Base-by-base conservation (phyloP, 2,888 invertebrate genomes). In the Xestia rhomboidea region DNA sequence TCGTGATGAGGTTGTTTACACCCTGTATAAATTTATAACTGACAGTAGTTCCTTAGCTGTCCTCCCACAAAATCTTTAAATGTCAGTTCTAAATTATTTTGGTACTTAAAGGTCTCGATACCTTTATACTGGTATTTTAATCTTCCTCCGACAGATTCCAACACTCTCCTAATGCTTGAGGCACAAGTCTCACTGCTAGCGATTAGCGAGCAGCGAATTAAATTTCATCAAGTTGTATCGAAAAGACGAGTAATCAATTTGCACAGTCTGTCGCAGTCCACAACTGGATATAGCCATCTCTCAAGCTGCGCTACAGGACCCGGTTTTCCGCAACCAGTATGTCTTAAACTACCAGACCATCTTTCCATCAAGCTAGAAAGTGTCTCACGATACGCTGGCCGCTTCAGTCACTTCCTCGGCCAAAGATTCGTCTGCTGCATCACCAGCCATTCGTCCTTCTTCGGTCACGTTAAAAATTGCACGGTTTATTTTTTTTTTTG, bases 61-160 rank as follows among this genome's bases (percentile, higher is more conserved):
- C 63, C 5, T 38, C 77, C 83, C 70, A 83, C 83, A 21, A 49
- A 34, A 11, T 34, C 38, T n/a, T n/a, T 72, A 62, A 83, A 83
- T 81, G 71, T n/a, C 78, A 71, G 27, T 41, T 11, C 67, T 34
- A 24, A 13, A 49, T 49, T 63, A 68, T 71, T 68, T 71, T 60
- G 15, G 63, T 77, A 71, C 18, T 71, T 49, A 70, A 77, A 82
- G 69, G 82, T 70, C 74, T 74, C 74, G n/a, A 60, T 80, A 27
- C 27, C 51, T 68, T 27, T 75, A 57, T 7, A 73, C 7, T 30
- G 13, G 18, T 57, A 64, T 66, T 75, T 76, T 75, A 24, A 49
- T 64, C 76, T 69, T 30, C 21, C 44, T 44, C 15, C 7, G 34
- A 7, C 27, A 67, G 7, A 74, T 74, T 74, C 67, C 34, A 46